phyloP scores from a whole-genome alignment of 2,888 invertebrate species.

The Tachina lurida region DNA sequence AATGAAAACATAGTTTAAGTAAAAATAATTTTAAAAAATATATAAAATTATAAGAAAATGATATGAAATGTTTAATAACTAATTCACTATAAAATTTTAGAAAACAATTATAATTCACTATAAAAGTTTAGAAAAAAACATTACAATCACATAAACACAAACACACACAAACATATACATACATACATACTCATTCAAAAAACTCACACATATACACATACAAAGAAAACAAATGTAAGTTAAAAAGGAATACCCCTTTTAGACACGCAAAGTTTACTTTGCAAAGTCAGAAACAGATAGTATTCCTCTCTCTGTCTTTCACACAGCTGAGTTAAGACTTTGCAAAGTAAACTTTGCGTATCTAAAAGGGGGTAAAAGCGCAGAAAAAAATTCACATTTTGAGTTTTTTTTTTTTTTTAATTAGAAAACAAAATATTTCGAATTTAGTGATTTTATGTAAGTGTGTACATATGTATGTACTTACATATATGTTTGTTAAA shows the following conservation, averaged over 20 bases:
- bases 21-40: constrained; percentile 36
- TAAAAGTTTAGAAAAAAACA: not conserved
- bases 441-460: constrained; percentile 50
- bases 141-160: constrained; percentile 23
- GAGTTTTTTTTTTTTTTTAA: constrained; percentile 11
- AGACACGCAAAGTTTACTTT: too few species aligned
- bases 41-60: constrained; percentile 40
- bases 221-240: constrained; percentile 30
- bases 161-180: not conserved
- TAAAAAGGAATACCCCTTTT: constrained; percentile 31
- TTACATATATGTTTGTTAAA: too few species aligned
- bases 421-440: constrained; percentile 37
- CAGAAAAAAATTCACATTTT: too few species aligned
- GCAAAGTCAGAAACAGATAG: too few species aligned
- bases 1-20: constrained; percentile 18
- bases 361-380: too few species aligned
- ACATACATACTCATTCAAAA: not conserved
- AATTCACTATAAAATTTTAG: constrained; percentile 30
- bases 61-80: constrained; percentile 55
- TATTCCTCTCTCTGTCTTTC: too few species aligned
- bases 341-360: too few species aligned
- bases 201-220: constrained; percentile 29
- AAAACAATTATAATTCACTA: constrained; percentile 32
- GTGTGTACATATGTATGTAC: not conserved
- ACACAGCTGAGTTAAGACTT: too few species aligned